Conservation (phyloP, 2,888 invertebrate species). For the Drosophila antonietae region DNA sequence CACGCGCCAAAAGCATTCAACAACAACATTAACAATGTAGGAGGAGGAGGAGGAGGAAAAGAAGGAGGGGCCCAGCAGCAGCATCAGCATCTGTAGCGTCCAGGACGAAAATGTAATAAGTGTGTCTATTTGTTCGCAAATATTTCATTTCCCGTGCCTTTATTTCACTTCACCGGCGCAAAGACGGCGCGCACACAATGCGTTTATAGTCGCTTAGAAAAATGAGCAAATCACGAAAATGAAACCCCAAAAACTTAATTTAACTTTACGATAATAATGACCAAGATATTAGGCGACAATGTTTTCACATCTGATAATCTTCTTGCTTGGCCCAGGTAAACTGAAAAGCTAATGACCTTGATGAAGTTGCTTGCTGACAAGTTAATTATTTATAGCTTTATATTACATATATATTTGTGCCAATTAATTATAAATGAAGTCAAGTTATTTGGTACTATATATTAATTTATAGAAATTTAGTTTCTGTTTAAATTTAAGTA, state of each 20-base stretch:
- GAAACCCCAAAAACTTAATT: conserved; percentile 49
- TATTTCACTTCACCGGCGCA: conserved; percentile 45
- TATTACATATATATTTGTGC: not conserved
- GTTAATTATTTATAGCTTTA: conserved; percentile 3
- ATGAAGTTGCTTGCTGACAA: not conserved
- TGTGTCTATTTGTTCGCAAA: conserved; percentile 81
- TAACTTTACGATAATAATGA: conserved; percentile 52
- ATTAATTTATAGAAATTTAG: too few relatives aligned
- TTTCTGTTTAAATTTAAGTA: too few relatives aligned
- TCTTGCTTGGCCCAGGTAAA: conserved; percentile 2
- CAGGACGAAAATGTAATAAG: conserved; percentile 74
- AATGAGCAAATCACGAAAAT: conserved; percentile 36
- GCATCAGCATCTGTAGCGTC: conserved; percentile 13
- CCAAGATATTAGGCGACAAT: conserved; percentile 34
- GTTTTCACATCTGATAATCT: conserved; percentile 7
- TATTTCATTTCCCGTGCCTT: conserved; percentile 78
- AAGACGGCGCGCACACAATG: conserved; percentile 48
- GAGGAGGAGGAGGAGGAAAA: not conserved
- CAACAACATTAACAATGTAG: conserved; percentile 53
- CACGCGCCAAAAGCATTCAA: conserved; percentile 75
- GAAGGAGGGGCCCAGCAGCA: conserved; percentile 3
- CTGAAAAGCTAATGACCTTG: conserved; percentile 3
- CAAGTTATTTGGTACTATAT: not conserved
- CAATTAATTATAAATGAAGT: too few relatives aligned
- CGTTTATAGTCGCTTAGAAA: conserved; percentile 24